Evolutionary conservation across 1,140 invertebrate genomes (phyloP), one percentile per base, ranked within the genome.

Genomic region (Eumaeus atala): DNA sequence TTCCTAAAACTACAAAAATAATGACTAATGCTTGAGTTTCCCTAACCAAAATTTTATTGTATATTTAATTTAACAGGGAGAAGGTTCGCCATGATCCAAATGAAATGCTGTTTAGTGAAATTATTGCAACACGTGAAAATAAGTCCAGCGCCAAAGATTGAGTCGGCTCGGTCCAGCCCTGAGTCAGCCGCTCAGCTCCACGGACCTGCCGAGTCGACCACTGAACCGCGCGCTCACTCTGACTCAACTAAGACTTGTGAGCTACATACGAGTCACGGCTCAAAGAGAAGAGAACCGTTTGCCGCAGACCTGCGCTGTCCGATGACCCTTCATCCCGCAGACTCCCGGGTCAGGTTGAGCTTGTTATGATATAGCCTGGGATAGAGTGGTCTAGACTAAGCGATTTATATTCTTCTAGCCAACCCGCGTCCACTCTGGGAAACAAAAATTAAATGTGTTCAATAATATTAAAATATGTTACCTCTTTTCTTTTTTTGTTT

Each of bases 1-100:
- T 40, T 5, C 9, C 5, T 12, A 40, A 10, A n/a, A n/a, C 14
- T 40, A 12, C 8, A 9, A 5, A 10, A 40, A 7, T 40, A 14
- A 5, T 10, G 37, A 10, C 37, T 40, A 5, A 9, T 7, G 11
- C 11, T 10, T 14, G 14, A 11, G 10, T 40, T n/a, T n/a, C n/a
- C n/a, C n/a, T n/a, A n/a, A n/a, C 11, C 11, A 14, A 9, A 10
- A 40, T 12, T 40, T 11, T 0, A 8, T 40, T 12, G 14, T 49
- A 49, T 40, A 42, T 58, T 61, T 18, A 59, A 16, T 48, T 52
- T 61, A 59, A 8, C 68, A 86, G 90, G 90, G 48, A 86, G 83
- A 62, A 72, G 87, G 40, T 83, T 90, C 62, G 88, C 81, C 0
- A 65, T 84, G 48, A 76, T 89, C 55, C 82, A 88, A 52, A 84